Conservation (phyloP, 2,888 invertebrate genomes). For the Sclerodermus sp. region DNA sequence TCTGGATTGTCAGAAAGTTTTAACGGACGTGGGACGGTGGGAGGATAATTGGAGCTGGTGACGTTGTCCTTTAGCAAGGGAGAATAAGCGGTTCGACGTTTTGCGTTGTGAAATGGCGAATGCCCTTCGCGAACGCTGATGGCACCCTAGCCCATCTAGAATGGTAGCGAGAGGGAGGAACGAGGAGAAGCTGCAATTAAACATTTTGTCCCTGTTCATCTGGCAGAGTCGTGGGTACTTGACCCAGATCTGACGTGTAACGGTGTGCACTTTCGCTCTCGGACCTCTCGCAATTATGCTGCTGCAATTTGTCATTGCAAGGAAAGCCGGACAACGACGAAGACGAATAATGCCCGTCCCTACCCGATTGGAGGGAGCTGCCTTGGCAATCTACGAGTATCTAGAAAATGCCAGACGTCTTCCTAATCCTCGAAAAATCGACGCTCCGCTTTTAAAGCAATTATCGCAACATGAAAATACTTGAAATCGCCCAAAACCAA, state of each 20-base stretch:
- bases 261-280: conserved; percentile 25
- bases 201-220: conserved; percentile 23
- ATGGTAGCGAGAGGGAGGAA: conserved; percentile 1
- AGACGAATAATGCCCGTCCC: too few relatives aligned
- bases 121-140: conserved; percentile 7
- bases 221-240: conserved; percentile 16
- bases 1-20: background rate
- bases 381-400: too few relatives aligned
- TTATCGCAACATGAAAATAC: too few relatives aligned
- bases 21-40: background rate
- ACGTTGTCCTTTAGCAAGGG: conserved; percentile 14
- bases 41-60: conserved; percentile 20
- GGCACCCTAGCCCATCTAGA: background rate
- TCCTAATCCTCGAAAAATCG: too few relatives aligned
- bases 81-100: conserved; percentile 12
- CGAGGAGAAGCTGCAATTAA: conserved; percentile 25
- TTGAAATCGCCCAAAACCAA: too few relatives aligned
- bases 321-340: background rate
- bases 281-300: conserved; percentile 25
- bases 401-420: too few relatives aligned
- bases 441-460: too few relatives aligned
- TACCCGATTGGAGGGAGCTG: too few relatives aligned
- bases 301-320: conserved; percentile 24
- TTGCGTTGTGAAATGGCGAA: conserved; percentile 3
- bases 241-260: conserved; percentile 22